These are phyloP conservation scores for Pterocles gutturalis DNA, from an alignment of 2,113 vertebrate species.

Conservation along the genomic window DNA sequence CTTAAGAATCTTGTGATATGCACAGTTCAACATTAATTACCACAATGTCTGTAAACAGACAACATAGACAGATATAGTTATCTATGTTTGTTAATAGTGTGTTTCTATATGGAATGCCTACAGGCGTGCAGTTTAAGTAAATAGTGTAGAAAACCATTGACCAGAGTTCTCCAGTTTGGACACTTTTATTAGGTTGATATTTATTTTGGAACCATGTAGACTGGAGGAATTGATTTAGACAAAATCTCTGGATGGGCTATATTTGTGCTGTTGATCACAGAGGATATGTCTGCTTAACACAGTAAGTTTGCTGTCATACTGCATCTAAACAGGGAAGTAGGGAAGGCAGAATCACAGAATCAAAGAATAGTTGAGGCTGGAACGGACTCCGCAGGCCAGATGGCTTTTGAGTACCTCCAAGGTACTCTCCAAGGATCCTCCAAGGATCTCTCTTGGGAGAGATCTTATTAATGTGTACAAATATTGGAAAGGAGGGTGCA, in stretches of 20 bases:
- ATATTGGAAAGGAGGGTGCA: no score
- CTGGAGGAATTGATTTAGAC: not conserved
- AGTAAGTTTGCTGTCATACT: not conserved
- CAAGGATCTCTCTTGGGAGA: no score
- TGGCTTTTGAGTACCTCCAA: not conserved
- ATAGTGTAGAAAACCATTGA: not conserved
- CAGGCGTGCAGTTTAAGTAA: not conserved
- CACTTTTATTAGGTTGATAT: not conserved
- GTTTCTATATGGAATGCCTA: not conserved
- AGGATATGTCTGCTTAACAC: not conserved
- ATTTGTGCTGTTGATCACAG: not conserved
- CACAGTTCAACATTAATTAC: not conserved
- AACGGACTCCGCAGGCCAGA: not conserved
- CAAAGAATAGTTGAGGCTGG: not conserved
- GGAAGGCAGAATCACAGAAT: not conserved
- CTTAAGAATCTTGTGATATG: not conserved
- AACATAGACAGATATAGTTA: not conserved
- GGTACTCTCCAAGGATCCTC: no score
- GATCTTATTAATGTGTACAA: no score
- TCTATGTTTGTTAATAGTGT: not conserved
- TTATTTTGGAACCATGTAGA: not conserved
- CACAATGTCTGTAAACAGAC: not conserved
- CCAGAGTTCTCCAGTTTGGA: not conserved
- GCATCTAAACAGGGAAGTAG: not conserved
- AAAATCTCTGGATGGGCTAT: not conserved